phyloP scores from a whole-genome alignment of 1,140 invertebrate genomes.

The Hycleus cichorii region DNA sequence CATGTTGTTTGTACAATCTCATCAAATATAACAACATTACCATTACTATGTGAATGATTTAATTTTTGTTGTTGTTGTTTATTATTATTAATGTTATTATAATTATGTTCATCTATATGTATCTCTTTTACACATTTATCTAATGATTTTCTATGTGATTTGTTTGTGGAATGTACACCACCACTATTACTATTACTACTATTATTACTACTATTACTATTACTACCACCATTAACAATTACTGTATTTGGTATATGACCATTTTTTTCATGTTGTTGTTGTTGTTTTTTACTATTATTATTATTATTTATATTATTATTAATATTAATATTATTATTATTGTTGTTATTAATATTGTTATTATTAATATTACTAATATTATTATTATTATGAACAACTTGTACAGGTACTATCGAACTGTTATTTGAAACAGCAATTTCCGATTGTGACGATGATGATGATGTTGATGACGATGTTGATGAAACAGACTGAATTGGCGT shows the following conservation, averaged over 20 bases:
- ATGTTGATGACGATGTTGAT: constrained; percentile 39
- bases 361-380: constrained; percentile 7
- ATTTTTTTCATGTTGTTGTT: constrained; percentile 29
- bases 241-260: constrained; percentile 37
- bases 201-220: constrained; percentile 7
- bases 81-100: not conserved
- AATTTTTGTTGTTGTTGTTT: constrained; percentile 33
- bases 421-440: constrained; percentile 1
- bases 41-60: constrained; percentile 35
- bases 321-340: too few relatives aligned
- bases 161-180: constrained; percentile 22
- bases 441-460: not conserved
- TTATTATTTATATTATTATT: too few relatives aligned
- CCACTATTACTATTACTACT: constrained; percentile 16
- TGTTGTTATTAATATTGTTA: too few relatives aligned
- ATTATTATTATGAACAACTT: constrained; percentile 29
- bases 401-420: constrained; percentile 12
- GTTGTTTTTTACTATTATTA: not conserved
- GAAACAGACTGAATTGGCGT: constrained; percentile 37
- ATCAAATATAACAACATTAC: constrained; percentile 20
- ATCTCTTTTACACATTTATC: constrained; percentile 34
- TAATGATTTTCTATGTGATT: constrained; percentile 33
- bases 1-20: not conserved
- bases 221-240: constrained; percentile 27
- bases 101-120: constrained; percentile 27